Evolutionary conservation across 2,113 vertebrate genomes (phyloP).

Genomic region (Alaudala cheleensis): DNA sequence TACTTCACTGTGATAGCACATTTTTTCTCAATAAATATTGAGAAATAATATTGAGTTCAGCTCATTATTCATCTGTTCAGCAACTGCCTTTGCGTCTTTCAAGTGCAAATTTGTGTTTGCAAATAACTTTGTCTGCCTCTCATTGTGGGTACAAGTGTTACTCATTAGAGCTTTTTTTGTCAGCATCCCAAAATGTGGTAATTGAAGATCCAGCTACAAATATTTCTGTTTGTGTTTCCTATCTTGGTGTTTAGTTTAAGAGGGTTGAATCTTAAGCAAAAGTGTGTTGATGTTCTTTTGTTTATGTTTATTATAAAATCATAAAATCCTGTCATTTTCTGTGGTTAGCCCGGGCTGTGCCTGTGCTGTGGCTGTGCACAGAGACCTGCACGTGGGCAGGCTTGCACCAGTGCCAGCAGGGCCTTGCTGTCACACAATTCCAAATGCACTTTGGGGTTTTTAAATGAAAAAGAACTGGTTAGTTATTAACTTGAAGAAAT

Average conservation of each 20-base stretch:
- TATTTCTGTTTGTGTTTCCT: conserved; percentile 3
- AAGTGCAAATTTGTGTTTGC: conserved; percentile 26
- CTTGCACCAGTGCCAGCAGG: neutral
- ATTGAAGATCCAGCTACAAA: neutral
- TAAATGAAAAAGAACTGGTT: conserved; percentile 60
- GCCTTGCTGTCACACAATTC: conserved; percentile 17
- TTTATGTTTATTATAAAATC: neutral
- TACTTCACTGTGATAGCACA: neutral
- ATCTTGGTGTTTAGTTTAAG: neutral
- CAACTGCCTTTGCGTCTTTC: neutral
- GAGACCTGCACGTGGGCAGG: neutral
- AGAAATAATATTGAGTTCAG: neutral
- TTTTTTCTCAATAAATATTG: neutral
- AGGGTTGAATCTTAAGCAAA: neutral
- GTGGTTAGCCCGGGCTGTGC: fast-evolving
- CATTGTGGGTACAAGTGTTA: conserved; percentile 25
- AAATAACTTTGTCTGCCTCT: neutral
- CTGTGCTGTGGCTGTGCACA: neutral
- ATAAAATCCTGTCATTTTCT: neutral
- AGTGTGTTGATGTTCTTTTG: neutral
- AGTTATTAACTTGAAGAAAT: conserved; percentile 66
- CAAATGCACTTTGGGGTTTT: conserved; percentile 24
- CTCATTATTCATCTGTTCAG: neutral
- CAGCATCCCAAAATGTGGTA: neutral
- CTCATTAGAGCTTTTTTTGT: conserved; percentile 21